phyloP scores from a whole-genome alignment of 2,888 invertebrate genomes.

The Troides oblongomaculatus region DNA sequence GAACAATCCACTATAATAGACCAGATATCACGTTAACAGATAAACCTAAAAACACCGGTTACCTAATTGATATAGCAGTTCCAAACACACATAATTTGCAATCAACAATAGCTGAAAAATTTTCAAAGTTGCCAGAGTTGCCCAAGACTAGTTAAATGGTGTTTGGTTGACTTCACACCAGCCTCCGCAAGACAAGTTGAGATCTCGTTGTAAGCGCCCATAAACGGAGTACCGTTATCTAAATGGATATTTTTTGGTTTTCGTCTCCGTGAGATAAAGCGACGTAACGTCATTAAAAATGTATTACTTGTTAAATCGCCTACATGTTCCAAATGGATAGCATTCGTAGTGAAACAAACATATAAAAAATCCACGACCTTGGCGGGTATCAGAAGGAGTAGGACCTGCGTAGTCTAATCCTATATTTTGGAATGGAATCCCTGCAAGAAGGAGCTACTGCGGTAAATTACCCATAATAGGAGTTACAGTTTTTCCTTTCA shows the following conservation, averaged over 20 bases:
- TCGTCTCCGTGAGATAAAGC: conserved; percentile 35
- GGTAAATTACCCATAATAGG: conserved; percentile 1
- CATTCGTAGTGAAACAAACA: conserved; percentile 17
- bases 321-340: conserved; percentile 35
- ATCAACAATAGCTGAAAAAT: too few relatives aligned
- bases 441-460: neutral
- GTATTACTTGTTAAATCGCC: conserved; percentile 35
- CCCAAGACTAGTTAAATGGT: too few relatives aligned
- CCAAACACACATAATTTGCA: too few relatives aligned
- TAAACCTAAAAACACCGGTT: too few relatives aligned
- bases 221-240: conserved; percentile 22
- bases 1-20: too few relatives aligned
- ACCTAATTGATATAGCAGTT: too few relatives aligned
- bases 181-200: too few relatives aligned
- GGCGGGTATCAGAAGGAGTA: too few relatives aligned
- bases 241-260: conserved; percentile 31
- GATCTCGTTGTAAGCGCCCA: too few relatives aligned
- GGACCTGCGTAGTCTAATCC: neutral
- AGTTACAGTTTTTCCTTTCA: neutral
- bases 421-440: neutral
- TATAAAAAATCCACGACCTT: conserved; percentile 35
- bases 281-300: conserved; percentile 30
- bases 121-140: too few relatives aligned
- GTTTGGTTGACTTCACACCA: too few relatives aligned
- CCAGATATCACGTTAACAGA: too few relatives aligned